These are phyloP conservation scores for Diploscapter pachys DNA, from an alignment of 1,140 invertebrate species.

Conservation along the genomic window DNA sequence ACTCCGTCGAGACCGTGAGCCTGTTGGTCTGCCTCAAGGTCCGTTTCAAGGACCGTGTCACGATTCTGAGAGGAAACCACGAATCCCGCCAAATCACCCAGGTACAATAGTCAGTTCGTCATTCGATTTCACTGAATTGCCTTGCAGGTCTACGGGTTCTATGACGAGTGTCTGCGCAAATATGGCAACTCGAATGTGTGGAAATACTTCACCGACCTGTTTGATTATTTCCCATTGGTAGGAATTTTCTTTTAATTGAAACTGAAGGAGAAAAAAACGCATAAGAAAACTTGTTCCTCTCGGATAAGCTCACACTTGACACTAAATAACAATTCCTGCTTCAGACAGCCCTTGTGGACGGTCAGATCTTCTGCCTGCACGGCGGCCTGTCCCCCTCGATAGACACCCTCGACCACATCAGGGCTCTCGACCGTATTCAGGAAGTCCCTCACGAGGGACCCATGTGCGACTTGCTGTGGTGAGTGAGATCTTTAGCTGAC, in stretches of 20 bases:
- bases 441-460: constrained; percentile 72
- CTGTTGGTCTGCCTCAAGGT: constrained; percentile 96
- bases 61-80: constrained; percentile 96
- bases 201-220: constrained; percentile 97
- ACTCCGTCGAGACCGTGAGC: constrained; percentile 98
- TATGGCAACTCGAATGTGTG: constrained; percentile 99
- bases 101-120: constrained; percentile 50
- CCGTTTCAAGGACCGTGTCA: constrained; percentile 96
- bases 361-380: constrained; percentile 97
- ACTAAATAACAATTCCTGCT: too few relatives aligned
- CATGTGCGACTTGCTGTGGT: constrained; percentile 80
- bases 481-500: too few relatives aligned
- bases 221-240: constrained; percentile 89
- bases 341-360: constrained; percentile 86
- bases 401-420: constrained; percentile 97
- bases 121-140: background rate
- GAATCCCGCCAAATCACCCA: constrained; percentile 99
- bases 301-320: too few relatives aligned
- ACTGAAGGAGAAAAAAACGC: too few relatives aligned
- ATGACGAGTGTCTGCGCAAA: constrained; percentile 80
- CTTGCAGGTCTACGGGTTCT: constrained; percentile 55
- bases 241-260: background rate
- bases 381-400: constrained; percentile 97
- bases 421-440: constrained; percentile 94
- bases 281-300: too few relatives aligned